Conservation (phyloP, 2,888 invertebrate species). For the Machimus rusticus region DNA sequence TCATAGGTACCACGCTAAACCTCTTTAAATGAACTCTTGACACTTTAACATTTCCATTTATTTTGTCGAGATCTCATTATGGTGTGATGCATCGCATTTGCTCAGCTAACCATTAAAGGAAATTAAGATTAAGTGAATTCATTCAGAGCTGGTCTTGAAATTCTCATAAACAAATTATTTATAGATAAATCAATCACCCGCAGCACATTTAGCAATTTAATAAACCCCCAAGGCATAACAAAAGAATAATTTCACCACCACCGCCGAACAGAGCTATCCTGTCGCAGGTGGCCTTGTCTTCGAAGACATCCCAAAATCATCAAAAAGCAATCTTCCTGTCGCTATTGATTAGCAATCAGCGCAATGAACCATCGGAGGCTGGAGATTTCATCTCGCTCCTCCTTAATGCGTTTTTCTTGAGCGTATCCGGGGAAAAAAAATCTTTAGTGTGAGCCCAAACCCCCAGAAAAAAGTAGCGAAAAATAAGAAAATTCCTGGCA, state of each 20-base stretch:
- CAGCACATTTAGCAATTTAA: neutral
- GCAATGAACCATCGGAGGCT: neutral
- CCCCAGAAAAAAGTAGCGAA: neutral
- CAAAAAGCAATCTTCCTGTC: constrained; percentile 4
- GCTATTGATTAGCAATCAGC: constrained; percentile 4
- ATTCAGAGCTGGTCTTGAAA: neutral
- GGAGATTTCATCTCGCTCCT: neutral
- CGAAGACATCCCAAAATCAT: neutral
- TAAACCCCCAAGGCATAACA: neutral
- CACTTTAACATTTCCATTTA: neutral
- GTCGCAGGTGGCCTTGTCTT: neutral
- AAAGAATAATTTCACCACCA: neutral
- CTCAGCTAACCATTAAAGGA: neutral
- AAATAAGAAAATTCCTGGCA: neutral
- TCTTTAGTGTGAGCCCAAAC: neutral
- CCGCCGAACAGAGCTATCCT: neutral
- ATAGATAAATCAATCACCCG: neutral
- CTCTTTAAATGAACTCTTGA: neutral
- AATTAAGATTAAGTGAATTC: neutral
- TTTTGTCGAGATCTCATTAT: neutral
- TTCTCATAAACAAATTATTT: neutral
- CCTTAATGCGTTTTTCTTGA: neutral
- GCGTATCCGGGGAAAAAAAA: neutral
- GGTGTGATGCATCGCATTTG: neutral
- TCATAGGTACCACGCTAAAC: too few relatives aligned